Base-by-base conservation (phyloP, 2,797 vertebrate species). In the Numenius phaeopus region DNA sequence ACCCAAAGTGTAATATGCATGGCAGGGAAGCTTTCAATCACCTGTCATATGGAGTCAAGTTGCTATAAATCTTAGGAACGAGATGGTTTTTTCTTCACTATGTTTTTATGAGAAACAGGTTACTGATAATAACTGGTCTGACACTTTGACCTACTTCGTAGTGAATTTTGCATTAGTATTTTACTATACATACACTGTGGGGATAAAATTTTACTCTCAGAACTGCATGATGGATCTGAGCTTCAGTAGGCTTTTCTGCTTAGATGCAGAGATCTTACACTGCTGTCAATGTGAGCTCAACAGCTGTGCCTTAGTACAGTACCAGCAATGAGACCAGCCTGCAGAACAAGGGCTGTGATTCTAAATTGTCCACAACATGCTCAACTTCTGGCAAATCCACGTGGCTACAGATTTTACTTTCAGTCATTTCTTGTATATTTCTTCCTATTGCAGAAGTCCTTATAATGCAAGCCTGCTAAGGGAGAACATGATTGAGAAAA, bases 11-110 rank as follows among this genome's bases (percentile, higher is more conserved):
- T 92, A 95, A 97, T 94, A 95, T 92, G 94, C 96, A 96, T 95
- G 87, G 94, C 87, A 95, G 92, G 96, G 96, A 97, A 97, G 94
- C 90, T 94, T 97, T 97, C 96, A 95, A 95, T 97, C 97, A 94
- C 89, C 70, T 95, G 92, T 94, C 94, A 91, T 32, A 81, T 4
- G 66, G 69, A 97, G 87, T 95, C 95, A 90, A 86, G 94, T 96
- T 94, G 92, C 92, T 91, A 86, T 94, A 97, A 95, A 97, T 97
- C 96, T 97, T 91, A 79, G 84, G 89, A 97, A 95, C 65, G 72
- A 94, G 95, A 94, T 57, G 69, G 9, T 79, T 97, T 96, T 97
- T 91, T 83, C 87, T 94, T 91, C 69, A 9, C 54, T 84, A n/a
- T 89, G 92, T 96, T 97, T 97, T 97, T 92, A 94, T 95, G 92